Base-by-base conservation (phyloP, 2,888 invertebrate species). In the Myopa testacea region DNA sequence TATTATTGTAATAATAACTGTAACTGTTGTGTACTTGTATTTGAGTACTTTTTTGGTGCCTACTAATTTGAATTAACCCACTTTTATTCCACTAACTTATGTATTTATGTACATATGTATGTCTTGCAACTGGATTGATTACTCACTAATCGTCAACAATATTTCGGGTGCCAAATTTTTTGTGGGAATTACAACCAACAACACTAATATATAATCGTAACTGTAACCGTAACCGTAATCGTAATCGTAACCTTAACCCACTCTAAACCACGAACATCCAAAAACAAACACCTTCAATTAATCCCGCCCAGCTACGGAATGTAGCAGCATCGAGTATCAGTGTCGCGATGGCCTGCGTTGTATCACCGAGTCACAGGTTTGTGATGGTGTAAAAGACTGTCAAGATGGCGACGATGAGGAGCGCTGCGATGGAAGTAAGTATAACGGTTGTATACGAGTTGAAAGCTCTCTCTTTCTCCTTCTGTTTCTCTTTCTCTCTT, bases 391-490 rank as follows among this genome's bases (percentile, higher is more conserved):
- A 75, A 77, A 77, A 73, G 88, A 90, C 81, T 90, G 89, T 82
- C 83, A 82, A 63, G 84, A 85, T 74, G 88, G 85, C 79, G 90
- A 89, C 71, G 89, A 89, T 78, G 89, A 89, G 83, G 87, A 88
- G 60, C 83, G 86, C 78, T 89, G 89, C 83, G 86, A 88, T 72
- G 84, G 87, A 84, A 88, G 89, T 89, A 86, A 88, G 88, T 87
- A 86, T 78, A 50, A 12, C 19, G 6, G 38, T 12, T n/a, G 50
- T 45, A 63, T 37, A 38, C 12, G 8, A 65, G 34, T 45, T 12
- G 26, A 55, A 60, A 52, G 52, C 6, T 71, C 50, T 52, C 45
- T 58, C 52, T 77, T 37, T 75, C 74, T 75, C 63, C 72, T 75
- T 55, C 78, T 55, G 38, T 26, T 45, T 38, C 45, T 26, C 71